phyloP scores from a whole-genome alignment of 1,140 invertebrate genomes.

The Eriosoma lanigerum region DNA sequence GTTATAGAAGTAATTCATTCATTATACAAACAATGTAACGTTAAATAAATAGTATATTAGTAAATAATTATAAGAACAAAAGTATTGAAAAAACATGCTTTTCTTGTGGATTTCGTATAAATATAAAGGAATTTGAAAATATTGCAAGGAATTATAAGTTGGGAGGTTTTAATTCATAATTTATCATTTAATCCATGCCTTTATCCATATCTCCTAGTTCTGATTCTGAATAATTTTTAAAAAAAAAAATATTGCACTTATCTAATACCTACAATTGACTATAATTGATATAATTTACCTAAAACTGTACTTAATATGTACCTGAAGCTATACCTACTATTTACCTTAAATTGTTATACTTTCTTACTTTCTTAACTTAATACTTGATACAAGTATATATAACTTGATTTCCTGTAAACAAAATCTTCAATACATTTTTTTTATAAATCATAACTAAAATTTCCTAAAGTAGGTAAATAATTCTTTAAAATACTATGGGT shows the following conservation, averaged over 20 bases:
- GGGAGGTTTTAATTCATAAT: no score
- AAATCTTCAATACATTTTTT: slow-evolving; percentile 13
- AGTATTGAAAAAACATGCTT: slow-evolving; percentile 1
- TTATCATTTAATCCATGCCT: no score
- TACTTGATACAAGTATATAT: no score
- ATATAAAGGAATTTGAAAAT: no score
- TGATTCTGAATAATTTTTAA: no score
- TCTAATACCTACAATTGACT: not conserved
- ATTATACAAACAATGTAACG: not conserved
- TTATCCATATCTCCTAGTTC: no score
- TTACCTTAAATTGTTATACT: slow-evolving; percentile 17
- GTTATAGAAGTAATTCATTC: not conserved
- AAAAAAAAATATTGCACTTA: slow-evolving; percentile 4
- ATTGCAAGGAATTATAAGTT: no score
- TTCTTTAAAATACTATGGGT: no score
- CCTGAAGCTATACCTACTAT: slow-evolving; percentile 1
- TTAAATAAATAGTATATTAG: not conserved
- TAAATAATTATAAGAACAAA: not conserved
- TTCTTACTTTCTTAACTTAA: slow-evolving; percentile 6
- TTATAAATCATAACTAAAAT: not conserved
- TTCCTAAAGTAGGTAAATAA: no score
- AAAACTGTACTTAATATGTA: slow-evolving; percentile 3
- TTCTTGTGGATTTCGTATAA: no score
- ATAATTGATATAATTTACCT: not conserved
- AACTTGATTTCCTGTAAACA: slow-evolving; percentile 11